Percentiles rank a stretch among this genome's conserved stretches.
phyloP scores from a whole-genome alignment of 2,888 invertebrate genomes.

The Athalia circularis region DNA sequence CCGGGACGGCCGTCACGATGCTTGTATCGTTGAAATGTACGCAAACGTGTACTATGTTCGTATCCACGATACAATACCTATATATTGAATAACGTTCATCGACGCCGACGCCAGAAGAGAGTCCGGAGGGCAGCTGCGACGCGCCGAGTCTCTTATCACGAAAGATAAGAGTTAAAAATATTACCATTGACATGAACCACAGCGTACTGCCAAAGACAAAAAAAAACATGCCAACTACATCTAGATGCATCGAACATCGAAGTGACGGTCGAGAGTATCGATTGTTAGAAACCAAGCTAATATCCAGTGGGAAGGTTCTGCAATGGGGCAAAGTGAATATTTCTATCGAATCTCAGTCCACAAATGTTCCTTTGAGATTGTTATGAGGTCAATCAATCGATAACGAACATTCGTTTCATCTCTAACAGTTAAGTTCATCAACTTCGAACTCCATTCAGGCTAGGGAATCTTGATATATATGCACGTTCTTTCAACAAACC shows the following conservation, averaged over 20 bases:
- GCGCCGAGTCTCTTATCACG: constrained; percentile 37
- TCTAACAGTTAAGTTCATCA: neutral
- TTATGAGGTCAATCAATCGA: no score
- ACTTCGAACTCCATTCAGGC: neutral
- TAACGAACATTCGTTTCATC: neutral
- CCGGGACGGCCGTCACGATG: constrained; percentile 2
- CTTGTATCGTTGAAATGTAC: constrained; percentile 30
- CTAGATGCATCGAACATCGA: neutral
- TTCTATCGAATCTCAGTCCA: no score
- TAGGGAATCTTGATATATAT: neutral
- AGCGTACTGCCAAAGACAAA: neutral
- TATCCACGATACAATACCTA: no score
- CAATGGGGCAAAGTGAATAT: no score
- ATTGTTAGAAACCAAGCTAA: no score
- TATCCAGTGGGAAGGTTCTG: no score
- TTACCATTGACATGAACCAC: neutral
- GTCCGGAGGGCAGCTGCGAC: constrained; percentile 17
- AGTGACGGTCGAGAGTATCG: no score
- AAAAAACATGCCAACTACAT: constrained; percentile 1
- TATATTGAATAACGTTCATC: neutral
- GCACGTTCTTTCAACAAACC: neutral
- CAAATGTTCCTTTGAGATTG: no score
- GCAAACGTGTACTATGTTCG: neutral
- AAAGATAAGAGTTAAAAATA: constrained; percentile 45
- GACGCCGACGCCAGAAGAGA: neutral